Percentiles rank a stretch among this genome's conserved stretches.
phyloP scores from a whole-genome alignment of 2,888 invertebrate genomes.

The Polydrusus cervinus region DNA sequence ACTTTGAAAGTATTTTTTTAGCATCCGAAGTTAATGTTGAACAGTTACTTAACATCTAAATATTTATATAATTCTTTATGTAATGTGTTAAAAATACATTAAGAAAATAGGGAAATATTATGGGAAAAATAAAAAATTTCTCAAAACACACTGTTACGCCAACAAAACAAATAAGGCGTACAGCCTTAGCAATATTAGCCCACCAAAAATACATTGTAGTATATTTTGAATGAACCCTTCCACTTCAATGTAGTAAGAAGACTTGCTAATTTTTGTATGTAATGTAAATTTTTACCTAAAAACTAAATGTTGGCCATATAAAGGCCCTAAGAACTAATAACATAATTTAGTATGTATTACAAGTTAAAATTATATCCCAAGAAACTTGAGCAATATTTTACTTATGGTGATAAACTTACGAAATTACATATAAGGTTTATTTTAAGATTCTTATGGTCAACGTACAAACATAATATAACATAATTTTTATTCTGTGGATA shows the following conservation, averaged over 20 bases:
- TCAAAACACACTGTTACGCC: neutral
- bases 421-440: too few relatives aligned
- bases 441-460: too few relatives aligned
- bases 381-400: too few relatives aligned
- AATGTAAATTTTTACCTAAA: neutral
- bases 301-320: neutral
- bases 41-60: neutral
- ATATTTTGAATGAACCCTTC: neutral
- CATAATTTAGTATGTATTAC: too few relatives aligned
- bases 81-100: too few relatives aligned
- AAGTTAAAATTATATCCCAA: too few relatives aligned
- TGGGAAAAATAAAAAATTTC: neutral
- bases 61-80: neutral
- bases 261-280: neutral
- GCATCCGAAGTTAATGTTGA: neutral
- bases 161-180: neutral
- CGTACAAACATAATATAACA: too few relatives aligned
- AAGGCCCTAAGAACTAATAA: neutral
- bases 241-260: neutral
- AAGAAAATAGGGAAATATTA: too few relatives aligned
- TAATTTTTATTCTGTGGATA: too few relatives aligned
- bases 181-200: neutral
- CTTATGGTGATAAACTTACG: too few relatives aligned
- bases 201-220: neutral
- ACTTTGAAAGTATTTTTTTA: neutral